A percentile compares a stretch with the other conserved stretches of the same genome.
These are phyloP conservation scores for Papilio helenus DNA, from an alignment of 1,140 invertebrate species.

Conservation along the genomic window DNA sequence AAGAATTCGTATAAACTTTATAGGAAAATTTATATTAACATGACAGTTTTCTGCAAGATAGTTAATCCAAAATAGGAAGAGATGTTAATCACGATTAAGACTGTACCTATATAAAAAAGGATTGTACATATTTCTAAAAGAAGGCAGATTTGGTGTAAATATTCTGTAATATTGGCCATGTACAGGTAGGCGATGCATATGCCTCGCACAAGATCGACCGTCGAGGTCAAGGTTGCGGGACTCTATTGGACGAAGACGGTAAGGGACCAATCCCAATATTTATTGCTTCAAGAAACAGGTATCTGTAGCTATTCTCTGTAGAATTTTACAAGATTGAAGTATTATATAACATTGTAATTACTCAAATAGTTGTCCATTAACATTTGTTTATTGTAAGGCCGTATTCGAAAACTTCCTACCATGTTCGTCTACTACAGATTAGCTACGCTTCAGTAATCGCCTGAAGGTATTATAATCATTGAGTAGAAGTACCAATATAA, in stretches of 20 bases:
- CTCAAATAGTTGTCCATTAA: neutral
- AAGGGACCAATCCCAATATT: neutral
- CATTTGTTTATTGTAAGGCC: neutral
- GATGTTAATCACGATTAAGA: too few species aligned
- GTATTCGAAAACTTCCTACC: neutral
- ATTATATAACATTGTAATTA: too few species aligned
- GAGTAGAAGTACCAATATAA: neutral
- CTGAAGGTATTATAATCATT: neutral
- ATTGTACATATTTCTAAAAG: neutral
- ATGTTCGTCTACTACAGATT: neutral
- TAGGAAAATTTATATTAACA: too few species aligned
- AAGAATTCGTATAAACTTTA: neutral
- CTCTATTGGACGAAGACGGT: neutral
- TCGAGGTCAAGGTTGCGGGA: conserved; percentile 8
- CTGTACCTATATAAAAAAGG: too few species aligned
- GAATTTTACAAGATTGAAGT: too few species aligned
- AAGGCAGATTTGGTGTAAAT: neutral
- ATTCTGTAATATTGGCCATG: neutral
- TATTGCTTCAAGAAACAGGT: neutral
- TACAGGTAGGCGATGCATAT: neutral
- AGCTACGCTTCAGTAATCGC: neutral
- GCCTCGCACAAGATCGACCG: neutral
- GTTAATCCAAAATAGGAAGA: too few species aligned
- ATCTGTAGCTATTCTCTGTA: too few species aligned
- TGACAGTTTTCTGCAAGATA: too few species aligned